Base-by-base conservation (phyloP, 2,113 vertebrate genomes). In the Oreochromis aureus region DNA sequence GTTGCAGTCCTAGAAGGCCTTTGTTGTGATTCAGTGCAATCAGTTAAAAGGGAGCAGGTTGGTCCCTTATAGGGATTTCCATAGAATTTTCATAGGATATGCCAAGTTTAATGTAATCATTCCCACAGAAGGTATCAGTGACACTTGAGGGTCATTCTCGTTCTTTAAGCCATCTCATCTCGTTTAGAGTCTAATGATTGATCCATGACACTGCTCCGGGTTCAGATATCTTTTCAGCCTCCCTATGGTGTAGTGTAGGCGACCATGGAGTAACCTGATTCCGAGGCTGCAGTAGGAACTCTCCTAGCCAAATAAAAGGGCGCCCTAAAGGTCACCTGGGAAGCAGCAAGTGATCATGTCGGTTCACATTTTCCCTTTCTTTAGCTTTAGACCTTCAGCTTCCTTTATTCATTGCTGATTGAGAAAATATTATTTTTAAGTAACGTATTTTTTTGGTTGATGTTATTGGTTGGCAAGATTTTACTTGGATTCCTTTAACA, bases 1-100 rank as follows among this genome's bases (percentile, higher is more conserved):
- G 36, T 44, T 81, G 84, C 66, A 73, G 80, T 76, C 58, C 59
- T 85, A 63, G 69, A 89, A 87, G 82, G 86, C 85, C 82, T 93
- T 92, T 91, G 91, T 94, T 54, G 82, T 80, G 32, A 89, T 89
- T 86, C 82, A 89, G 66, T 69, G 83, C 69, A 61, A 87, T 56
- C 90, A 89, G 81, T 86, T 83, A 78, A 80, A 90, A 41, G 51
- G 87, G 80, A 84, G 86, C 80, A 79, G 56, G 84, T 80, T 87
- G 82, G 81, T 90, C 69, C 54, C 59, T 63, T 24, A 84, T 87
- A 76, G 84, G 10, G 86, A 19, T 82, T 91, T 89, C 89, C 6
- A 58, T 58, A 58, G 55, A 32, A 78, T 81, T 76, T 78, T 53
- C 59, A 85, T 55, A 63, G 2, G 7, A 82, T 59, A 87, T 48